phyloP scores from a whole-genome alignment of 2,888 invertebrate genomes.

The Neoscelio sp. region DNA sequence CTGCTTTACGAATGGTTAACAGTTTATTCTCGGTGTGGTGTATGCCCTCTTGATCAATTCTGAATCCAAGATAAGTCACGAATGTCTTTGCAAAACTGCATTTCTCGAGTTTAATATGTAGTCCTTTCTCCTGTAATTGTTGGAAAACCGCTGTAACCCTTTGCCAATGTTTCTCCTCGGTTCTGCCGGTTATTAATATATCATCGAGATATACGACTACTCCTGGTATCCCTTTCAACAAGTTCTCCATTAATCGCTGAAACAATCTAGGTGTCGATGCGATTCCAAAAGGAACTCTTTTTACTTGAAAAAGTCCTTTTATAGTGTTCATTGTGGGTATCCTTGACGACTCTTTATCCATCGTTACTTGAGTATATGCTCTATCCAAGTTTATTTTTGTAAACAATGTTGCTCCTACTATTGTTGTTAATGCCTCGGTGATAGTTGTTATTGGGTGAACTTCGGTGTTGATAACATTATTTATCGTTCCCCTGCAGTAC shows the following conservation, averaged over 20 bases:
- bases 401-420: conserved; percentile 1
- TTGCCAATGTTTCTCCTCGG: conserved; percentile 67
- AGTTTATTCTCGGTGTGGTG: too few species aligned
- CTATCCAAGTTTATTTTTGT: conserved; percentile 11
- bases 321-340: conserved; percentile 13
- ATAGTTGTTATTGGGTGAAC: neutral
- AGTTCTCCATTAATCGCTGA: neutral
- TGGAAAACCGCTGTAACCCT: too few species aligned
- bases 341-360: conserved; percentile 4
- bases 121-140: too few species aligned
- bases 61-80: too few species aligned
- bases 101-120: too few species aligned
- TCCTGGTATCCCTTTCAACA: neutral
- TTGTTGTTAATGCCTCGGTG: neutral
- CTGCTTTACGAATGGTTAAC: too few species aligned
- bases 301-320: neutral
- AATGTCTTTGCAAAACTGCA: too few species aligned
- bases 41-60: too few species aligned
- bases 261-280: neutral
- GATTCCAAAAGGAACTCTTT: neutral
- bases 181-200: neutral
- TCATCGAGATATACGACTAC: neutral
- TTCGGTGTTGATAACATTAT: neutral
- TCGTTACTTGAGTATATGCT: conserved; percentile 7
- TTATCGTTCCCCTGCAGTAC: conserved; percentile 2